Evolutionary conservation across 2,888 invertebrate species (phyloP), one percentile per base, ranked within the genome.

Genomic region (Dioctria rufipes): DNA sequence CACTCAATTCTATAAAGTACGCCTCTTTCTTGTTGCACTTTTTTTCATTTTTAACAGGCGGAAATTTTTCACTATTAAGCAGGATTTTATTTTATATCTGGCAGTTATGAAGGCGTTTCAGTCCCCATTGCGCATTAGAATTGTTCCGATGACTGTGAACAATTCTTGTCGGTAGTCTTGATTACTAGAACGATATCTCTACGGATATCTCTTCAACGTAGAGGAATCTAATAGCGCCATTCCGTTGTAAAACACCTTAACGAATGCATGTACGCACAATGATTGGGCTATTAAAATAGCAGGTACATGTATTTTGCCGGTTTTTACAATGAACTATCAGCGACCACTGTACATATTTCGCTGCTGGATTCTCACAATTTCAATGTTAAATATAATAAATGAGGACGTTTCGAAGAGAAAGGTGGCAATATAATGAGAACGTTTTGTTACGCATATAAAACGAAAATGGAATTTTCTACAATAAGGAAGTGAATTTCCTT

Each of bases 21-120:
- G 60, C 75, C 75, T 75, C 75, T 61, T 75, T 60, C 25, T 6
- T 40, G 13, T 60, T 43, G 46, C 43, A 25, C n/a, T 46, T 75
- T 25, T 69, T 60, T 43, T 43, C 61, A 75, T 61, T 75, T 75
- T 75, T 75, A 75, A 75, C 60, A 25, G 75, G 61, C 25, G 25
- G 42, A 4, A 43, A 54, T 54, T 75, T 75, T 75, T 51, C 25
- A 60, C 58, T 60, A 37, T 40, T 13, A 60, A 25, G 46, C 6
- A 42, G 61, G 61, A 46, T 42, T 60, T 42, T 37, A 42, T 61
- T 75, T 75, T 25, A 39, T 43, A 75, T 25, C 37, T 60, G 58
- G 60, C 60, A 13, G 60, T 61, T 60, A 61, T 37, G 43, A 75
- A 75, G 42, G 6, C 42, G 58, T 58, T 73, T 46, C 73, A 40